Conservation (phyloP, 2,888 invertebrate species). For the Ormyrus labotus region DNA sequence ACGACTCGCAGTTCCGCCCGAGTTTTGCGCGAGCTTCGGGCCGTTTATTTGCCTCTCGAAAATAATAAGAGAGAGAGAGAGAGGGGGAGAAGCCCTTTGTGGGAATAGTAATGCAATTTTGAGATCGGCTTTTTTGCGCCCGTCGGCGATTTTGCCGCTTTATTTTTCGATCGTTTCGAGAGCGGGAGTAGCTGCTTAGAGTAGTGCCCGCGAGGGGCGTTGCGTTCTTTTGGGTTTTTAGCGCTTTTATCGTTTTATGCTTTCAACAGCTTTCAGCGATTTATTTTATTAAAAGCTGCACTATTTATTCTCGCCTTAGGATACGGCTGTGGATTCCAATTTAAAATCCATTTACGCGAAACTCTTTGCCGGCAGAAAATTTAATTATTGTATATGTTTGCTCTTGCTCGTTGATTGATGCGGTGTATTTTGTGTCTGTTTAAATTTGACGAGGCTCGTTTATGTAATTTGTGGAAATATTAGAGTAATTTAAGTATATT, state of each 20-base stretch:
- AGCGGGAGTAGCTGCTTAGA: no score
- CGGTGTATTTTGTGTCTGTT: no score
- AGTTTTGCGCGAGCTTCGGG: conserved; percentile 42
- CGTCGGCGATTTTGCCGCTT: not conserved
- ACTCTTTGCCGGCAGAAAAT: not conserved
- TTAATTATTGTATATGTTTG: conserved; percentile 1
- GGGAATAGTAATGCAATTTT: conserved; percentile 45
- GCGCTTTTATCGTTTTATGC: not conserved
- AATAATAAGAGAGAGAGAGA: conserved; percentile 33
- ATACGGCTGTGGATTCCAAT: not conserved
- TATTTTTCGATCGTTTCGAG: not conserved
- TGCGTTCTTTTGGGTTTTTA: no score
- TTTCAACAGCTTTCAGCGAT: not conserved
- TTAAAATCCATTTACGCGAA: not conserved
- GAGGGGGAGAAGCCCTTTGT: conserved; percentile 16
- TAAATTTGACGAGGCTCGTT: no score
- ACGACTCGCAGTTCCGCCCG: conserved; percentile 59
- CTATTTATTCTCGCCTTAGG: no score
- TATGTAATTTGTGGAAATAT: no score
- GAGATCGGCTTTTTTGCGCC: conserved; percentile 10
- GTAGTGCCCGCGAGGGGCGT: no score
- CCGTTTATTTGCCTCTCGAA: conserved; percentile 49
- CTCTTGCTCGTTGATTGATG: no score
- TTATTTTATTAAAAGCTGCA: not conserved
- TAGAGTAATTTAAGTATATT: no score